Percentiles rank a stretch among this genome's conserved stretches.
Conservation (phyloP, 2,113 vertebrate genomes). For the Lophotis ruficrista region DNA sequence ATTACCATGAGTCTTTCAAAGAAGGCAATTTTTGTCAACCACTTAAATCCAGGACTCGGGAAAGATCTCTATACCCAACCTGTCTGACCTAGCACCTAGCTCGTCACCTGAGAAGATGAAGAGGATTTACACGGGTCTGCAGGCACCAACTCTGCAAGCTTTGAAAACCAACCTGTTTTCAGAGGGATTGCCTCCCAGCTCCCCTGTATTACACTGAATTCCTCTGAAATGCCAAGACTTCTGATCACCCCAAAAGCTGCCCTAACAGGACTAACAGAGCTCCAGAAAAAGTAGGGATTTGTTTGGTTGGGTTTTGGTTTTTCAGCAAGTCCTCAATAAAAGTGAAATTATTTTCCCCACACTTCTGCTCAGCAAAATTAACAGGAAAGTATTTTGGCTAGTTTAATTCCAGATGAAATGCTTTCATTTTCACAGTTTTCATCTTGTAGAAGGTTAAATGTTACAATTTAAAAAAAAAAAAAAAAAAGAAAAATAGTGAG, state of each 20-base stretch:
- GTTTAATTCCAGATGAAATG: neutral
- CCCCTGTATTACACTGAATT: neutral
- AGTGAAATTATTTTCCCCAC: neutral
- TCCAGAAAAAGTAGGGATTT: neutral
- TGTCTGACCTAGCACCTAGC: conserved; percentile 39
- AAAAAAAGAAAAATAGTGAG: neutral
- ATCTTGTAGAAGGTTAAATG: neutral
- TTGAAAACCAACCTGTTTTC: conserved; percentile 10
- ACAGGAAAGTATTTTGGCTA: neutral
- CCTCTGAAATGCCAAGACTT: neutral
- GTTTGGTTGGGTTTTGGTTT: neutral
- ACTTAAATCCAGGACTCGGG: neutral
- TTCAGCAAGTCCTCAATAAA: neutral
- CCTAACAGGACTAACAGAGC: neutral
- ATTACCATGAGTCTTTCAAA: neutral
- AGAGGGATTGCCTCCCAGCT: conserved; percentile 8
- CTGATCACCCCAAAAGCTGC: neutral
- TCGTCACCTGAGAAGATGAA: conserved; percentile 50
- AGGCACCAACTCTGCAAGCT: conserved; percentile 43
- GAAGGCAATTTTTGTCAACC: neutral
- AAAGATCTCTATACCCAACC: conserved; percentile 6
- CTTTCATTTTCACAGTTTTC: neutral
- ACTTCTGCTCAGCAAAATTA: neutral
- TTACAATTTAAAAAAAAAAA: neutral
- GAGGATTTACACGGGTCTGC: conserved; percentile 24